Evolutionary conservation across 37 sponge, comb jelly and placozoan species (phyloP).

Genomic region (Mnemiopsis leidyi): DNA sequence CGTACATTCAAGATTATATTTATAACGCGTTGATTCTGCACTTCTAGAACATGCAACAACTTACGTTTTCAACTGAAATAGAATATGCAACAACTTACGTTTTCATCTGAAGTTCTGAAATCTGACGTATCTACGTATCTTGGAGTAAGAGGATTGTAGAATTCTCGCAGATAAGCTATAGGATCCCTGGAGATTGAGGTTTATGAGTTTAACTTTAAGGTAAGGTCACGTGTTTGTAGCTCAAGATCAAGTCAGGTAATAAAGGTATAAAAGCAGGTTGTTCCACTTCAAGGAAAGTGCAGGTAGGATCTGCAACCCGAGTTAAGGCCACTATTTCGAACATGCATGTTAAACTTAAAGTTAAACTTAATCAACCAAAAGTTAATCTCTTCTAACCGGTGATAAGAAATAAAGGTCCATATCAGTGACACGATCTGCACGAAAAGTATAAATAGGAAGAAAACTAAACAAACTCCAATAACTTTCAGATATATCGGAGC

Average conservation of each 20-base stretch:
- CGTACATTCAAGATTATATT: too few species aligned
- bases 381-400: background rate
- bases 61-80: background rate
- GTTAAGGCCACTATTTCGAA: too few species aligned
- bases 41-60: too few species aligned
- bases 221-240: too few species aligned
- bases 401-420: background rate
- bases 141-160: conserved; percentile 11
- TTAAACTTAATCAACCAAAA: too few species aligned
- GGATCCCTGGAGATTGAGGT: conserved; percentile 26
- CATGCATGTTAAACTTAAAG: too few species aligned
- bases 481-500: conserved; percentile 31
- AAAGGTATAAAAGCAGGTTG: too few species aligned
- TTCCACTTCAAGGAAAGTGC: too few species aligned
- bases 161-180: background rate
- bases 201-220: too few species aligned
- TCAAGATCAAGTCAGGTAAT: too few species aligned
- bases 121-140: conserved; percentile 54
- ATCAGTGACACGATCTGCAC: background rate
- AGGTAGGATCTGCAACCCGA: too few species aligned
- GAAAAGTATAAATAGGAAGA: background rate
- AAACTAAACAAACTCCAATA: background rate
- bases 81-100: background rate
- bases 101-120: conserved; percentile 24
- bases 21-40: too few species aligned